Conservation (phyloP, 2,797 vertebrate genomes). For the Lacerta agilis region DNA sequence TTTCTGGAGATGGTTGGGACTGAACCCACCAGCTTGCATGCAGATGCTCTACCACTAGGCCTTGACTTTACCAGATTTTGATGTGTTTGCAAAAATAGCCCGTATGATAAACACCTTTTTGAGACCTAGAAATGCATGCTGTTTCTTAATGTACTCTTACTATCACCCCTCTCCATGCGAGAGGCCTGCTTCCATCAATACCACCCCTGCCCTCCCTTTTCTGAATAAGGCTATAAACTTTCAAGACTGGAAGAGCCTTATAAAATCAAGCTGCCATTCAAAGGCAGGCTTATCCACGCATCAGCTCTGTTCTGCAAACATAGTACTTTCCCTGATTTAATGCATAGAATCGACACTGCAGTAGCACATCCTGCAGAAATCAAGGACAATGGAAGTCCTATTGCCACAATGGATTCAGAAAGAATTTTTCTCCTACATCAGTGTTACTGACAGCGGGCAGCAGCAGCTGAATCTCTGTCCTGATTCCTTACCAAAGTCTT, state of each 20-base stretch:
- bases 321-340: not conserved
- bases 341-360: not conserved
- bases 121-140: not conserved
- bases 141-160: not conserved
- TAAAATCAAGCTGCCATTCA: not conserved
- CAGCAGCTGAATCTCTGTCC: slow-evolving; percentile 18
- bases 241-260: not conserved
- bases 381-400: not conserved
- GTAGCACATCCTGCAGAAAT: not conserved
- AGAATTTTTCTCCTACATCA: slow-evolving; percentile 15
- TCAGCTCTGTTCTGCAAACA: not conserved
- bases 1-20: too few relatives aligned
- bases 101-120: not conserved
- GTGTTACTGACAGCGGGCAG: not conserved
- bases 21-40: too few relatives aligned
- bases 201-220: not conserved
- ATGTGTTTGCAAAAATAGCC: not conserved
- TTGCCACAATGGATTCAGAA: slow-evolving; percentile 39
- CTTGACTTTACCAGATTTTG: not conserved
- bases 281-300: not conserved
- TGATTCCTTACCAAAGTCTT: not conserved
- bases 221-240: not conserved
- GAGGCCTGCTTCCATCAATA: too few relatives aligned
- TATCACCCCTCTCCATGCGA: not conserved
- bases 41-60: not conserved